phyloP scores from a whole-genome alignment of 2,113 vertebrate species.

The Peromyscus leucopus region DNA sequence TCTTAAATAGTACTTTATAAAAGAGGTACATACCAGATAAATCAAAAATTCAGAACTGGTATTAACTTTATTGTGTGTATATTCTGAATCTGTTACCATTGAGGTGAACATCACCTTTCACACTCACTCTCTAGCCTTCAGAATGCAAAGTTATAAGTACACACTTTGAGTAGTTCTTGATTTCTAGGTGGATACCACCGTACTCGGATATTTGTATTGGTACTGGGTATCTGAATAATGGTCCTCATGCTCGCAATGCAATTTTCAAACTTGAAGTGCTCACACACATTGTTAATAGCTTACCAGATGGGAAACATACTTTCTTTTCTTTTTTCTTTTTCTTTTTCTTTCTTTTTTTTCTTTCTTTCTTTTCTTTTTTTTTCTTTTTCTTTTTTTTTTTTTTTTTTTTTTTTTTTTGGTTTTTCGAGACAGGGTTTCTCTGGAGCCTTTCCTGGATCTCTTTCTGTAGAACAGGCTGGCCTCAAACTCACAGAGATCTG shows the following conservation, averaged over 20 bases:
- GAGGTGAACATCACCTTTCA: constrained; percentile 3
- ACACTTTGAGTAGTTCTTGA: constrained; percentile 55
- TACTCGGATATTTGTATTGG: background rate
- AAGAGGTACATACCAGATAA: background rate
- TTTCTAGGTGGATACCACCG: background rate
- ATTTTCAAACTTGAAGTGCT: constrained; percentile 57
- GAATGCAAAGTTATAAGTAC: constrained; percentile 72
- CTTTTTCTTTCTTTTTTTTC: no score
- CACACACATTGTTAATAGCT: constrained; percentile 1
- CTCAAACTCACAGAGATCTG: no score
- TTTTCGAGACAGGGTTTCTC: no score
- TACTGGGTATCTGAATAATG: background rate
- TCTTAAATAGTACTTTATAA: constrained; percentile 25
- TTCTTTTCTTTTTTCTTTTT: background rate
- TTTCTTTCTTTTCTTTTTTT: no score
- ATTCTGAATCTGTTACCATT: background rate
- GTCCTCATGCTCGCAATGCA: background rate
- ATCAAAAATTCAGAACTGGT: constrained; percentile 45
- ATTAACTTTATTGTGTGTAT: constrained; percentile 41
- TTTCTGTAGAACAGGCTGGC: no score
- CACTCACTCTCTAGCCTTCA: constrained; percentile 41
- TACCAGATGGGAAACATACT: constrained; percentile 17
- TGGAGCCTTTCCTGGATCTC: no score
- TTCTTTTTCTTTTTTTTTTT: no score
- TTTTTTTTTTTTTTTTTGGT: no score